phyloP scores from a whole-genome alignment of 1,140 invertebrate species.

The Zophobas atratus region DNA sequence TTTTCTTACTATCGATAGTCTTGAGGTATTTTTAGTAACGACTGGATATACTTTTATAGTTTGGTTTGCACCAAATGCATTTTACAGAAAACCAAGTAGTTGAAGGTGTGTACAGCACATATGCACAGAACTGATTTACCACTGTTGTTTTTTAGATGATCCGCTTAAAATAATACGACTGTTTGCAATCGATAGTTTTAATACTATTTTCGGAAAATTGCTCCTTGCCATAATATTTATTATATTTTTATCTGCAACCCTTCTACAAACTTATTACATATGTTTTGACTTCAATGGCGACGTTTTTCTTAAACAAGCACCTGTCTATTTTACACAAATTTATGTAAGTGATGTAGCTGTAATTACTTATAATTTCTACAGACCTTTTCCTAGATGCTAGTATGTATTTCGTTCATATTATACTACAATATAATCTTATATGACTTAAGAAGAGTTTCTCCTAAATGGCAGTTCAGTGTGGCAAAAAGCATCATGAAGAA shows the following conservation, averaged over 20 bases:
- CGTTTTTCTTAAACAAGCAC: neutral
- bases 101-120: no score
- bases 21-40: no score
- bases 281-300: neutral
- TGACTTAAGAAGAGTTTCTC: no score
- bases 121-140: no score
- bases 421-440: neutral
- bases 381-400: neutral
- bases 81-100: no score
- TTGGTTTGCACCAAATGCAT: no score
- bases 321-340: neutral
- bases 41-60: no score
- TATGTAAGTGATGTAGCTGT: slow-evolving; percentile 9
- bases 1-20: no score
- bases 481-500: no score
- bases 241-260: neutral
- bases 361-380: neutral
- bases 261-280: neutral
- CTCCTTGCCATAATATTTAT: neutral
- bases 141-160: neutral
- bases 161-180: neutral
- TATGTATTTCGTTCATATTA: neutral
- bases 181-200: slow-evolving; percentile 5
- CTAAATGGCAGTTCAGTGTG: no score
- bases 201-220: neutral